Conservation (phyloP, 1,140 invertebrate genomes). For the Papilio glaucus region DNA sequence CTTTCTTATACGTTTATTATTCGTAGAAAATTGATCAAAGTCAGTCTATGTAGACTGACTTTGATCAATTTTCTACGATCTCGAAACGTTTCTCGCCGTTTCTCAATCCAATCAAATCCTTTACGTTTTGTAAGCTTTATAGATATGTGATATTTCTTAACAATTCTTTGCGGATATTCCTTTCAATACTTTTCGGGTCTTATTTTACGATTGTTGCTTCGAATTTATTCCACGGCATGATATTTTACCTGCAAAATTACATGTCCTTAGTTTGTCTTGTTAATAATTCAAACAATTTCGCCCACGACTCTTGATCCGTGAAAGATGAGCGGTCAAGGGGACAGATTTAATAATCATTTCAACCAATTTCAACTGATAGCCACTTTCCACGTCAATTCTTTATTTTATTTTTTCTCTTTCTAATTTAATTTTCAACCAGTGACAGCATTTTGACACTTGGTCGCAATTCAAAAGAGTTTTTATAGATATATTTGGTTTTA, state of each 20-base stretch:
- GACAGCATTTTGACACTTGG: neutral
- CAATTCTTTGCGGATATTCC: neutral
- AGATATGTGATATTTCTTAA: slow-evolving; percentile 40
- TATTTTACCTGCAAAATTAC: neutral
- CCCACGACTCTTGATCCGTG: slow-evolving; percentile 17
- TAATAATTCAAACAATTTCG: slow-evolving; percentile 29
- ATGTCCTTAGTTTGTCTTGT: slow-evolving; percentile 22
- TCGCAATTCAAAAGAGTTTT: slow-evolving; percentile 1
- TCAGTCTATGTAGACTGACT: too few species aligned
- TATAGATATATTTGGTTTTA: neutral
- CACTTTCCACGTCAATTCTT: neutral
- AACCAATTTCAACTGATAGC: slow-evolving; percentile 9
- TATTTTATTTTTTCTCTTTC: neutral
- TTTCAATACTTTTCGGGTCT: too few species aligned
- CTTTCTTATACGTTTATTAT: neutral
- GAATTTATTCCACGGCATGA: neutral
- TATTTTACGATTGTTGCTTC: neutral
- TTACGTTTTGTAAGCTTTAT: neutral
- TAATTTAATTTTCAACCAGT: neutral
- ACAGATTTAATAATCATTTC: slow-evolving; percentile 23
- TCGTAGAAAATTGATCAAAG: too few species aligned
- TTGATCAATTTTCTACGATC: slow-evolving; percentile 1
- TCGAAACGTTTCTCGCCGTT: neutral
- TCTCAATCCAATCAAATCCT: slow-evolving; percentile 8
- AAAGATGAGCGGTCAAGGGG: slow-evolving; percentile 4